These are phyloP conservation scores for Oreochromis niloticus DNA, from an alignment of 2,113 vertebrate genomes.

Conservation along the genomic window DNA sequence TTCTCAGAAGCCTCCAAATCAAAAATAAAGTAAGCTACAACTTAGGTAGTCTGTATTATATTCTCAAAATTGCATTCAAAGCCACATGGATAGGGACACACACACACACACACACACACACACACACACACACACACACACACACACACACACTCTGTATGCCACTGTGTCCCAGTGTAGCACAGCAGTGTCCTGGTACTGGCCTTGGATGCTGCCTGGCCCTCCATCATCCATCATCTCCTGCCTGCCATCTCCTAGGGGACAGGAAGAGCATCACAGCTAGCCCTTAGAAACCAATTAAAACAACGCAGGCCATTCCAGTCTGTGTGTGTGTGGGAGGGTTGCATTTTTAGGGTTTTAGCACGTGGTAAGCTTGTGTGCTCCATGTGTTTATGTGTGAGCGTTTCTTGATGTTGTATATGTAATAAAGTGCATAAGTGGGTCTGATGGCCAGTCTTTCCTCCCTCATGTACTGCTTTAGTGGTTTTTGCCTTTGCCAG, in stretches of 20 bases:
- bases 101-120: neutral
- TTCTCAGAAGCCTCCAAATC: neutral
- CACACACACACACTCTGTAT: neutral
- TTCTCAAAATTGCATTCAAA: neutral
- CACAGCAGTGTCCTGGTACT: conserved; percentile 43
- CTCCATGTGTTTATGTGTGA: neutral
- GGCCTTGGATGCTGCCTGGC: conserved; percentile 55
- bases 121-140: neutral
- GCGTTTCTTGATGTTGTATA: neutral
- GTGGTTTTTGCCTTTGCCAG: neutral
- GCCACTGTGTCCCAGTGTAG: neutral
- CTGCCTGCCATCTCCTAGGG: conserved; percentile 47
- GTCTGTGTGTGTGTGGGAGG: neutral
- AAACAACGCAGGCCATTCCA: conserved; percentile 28
- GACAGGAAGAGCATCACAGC: conserved; percentile 49
- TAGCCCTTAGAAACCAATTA: conserved; percentile 72
- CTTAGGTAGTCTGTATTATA: neutral
- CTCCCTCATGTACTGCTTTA: neutral
- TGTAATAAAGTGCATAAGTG: neutral
- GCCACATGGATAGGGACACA: neutral
- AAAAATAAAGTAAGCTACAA: neutral
- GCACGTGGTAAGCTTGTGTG: neutral
- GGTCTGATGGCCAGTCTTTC: neutral
- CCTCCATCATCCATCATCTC: conserved; percentile 66
- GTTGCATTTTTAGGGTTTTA: neutral